Evolutionary conservation across 2,797 vertebrate species (phyloP), one percentile per base, ranked within the genome.

Genomic region (Enteromius viviparus): DNA sequence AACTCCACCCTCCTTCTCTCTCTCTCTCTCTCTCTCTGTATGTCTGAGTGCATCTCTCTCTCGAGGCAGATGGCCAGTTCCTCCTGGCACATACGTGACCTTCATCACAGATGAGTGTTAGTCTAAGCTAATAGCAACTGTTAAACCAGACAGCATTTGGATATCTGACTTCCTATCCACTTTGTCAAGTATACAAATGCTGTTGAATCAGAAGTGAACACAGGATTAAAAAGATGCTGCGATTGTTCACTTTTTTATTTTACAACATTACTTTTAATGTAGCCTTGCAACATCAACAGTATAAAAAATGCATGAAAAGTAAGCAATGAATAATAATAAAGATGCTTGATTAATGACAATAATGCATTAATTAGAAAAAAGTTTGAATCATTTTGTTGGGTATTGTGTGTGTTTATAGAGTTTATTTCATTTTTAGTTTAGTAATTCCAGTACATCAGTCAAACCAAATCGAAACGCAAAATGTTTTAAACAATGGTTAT

Each of bases 71-170:
- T 53, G 40, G 71, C 21, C 42, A 26, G 23, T 14, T 37, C 34
- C 45, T 60, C 29, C 65, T 12, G 29, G 12, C 17, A 37, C 15
- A 7, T 64, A 47, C 32, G 10, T 53, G 58, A 23, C 70, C 47
- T 69, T 79, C 72, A 70, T 23, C 23, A 65, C 75, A 71, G 51
- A 76, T 51, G 42, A 70, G 49, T 62, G 26, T 55, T 53, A 71
- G 29, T 76, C 21, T 34, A 65, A 78, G 58, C 78, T 80, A 58
- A 80, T 45, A 21, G 23, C 51, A 42, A 37, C 49, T 42, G 34
- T 70, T 40, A 68, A 79, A 70, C 76, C 49, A 29, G 45, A 42
- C 26, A 34, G 42, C 29, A n/a, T 1, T 62, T 17, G n/a, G 34
- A 40, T 75, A 55, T 15, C 3, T 72, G 15, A 32, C 19, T 74